A percentile compares a stretch with the other conserved stretches of the same genome.
phyloP scores from a whole-genome alignment of 2,113 vertebrate genomes.

The Callocephalon fimbriatum region DNA sequence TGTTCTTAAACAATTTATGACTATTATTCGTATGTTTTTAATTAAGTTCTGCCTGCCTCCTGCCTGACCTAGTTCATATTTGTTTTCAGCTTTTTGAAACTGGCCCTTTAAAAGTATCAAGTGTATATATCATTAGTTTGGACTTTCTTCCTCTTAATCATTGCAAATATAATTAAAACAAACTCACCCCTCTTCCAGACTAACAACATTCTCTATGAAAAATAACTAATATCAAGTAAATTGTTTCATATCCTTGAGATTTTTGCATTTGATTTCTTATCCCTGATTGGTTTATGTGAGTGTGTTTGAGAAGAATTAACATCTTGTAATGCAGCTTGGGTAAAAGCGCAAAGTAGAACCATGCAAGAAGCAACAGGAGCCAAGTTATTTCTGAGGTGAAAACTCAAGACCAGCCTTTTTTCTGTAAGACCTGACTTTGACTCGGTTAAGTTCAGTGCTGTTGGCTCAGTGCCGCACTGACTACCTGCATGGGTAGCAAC shows the following conservation, averaged over 20 bases:
- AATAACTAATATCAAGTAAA: neutral
- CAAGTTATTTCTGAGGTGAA: neutral
- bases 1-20: neutral
- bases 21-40: neutral
- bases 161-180: neutral
- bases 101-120: neutral
- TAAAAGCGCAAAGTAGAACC: neutral
- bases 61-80: neutral
- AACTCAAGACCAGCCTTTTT: neutral
- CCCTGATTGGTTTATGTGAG: neutral
- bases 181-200: neutral
- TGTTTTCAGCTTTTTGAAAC: constrained; percentile 30
- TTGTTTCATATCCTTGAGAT: neutral
- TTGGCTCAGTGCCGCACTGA: neutral
- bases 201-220: neutral
- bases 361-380: neutral
- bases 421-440: neutral
- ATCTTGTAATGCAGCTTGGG: neutral
- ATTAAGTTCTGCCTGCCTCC: neutral
- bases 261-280: neutral
- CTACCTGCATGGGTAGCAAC: neutral
- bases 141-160: neutral
- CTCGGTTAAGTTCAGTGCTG: neutral
- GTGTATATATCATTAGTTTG: neutral
- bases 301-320: neutral